A percentile compares a stretch with the other conserved stretches of the same genome.
Conservation (phyloP, 64 coral and sea anemone species). For the Actinia equina region DNA sequence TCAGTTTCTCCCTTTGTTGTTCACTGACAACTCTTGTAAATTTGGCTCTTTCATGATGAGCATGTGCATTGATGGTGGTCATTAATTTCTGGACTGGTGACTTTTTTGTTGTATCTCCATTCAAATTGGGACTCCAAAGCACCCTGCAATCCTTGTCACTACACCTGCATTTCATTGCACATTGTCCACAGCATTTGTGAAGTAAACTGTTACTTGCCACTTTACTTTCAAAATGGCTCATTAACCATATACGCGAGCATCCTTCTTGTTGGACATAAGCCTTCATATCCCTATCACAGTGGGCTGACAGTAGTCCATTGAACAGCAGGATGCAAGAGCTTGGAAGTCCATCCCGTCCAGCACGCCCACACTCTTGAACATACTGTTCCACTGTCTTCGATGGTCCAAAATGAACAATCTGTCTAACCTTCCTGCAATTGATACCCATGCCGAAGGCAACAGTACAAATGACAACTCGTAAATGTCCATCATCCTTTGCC, state of each 20-base stretch:
- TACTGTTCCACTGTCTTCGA: conserved; percentile 48
- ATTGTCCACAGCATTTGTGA: no score
- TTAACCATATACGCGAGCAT: no score
- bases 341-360: conserved; percentile 31
- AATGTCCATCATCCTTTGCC: conserved; percentile 51
- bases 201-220: no score
- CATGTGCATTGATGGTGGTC: no score
- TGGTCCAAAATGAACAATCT: conserved; percentile 40
- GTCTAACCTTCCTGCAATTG: conserved; percentile 35
- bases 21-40: conserved; percentile 30
- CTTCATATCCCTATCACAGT: conserved; percentile 81
- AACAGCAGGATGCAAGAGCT: conserved; percentile 57
- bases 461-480: conserved; percentile 60
- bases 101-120: no score
- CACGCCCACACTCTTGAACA: conserved; percentile 45
- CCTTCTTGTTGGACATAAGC: neutral
- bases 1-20: conserved; percentile 36
- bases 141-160: no score
- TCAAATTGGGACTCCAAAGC: no score
- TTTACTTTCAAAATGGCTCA: no score
- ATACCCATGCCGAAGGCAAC: conserved; percentile 56
- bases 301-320: conserved; percentile 52
- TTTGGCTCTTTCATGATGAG: no score
- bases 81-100: no score
- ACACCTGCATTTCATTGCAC: no score